Evolutionary conservation across 2,113 vertebrate species (phyloP).

Genomic region (Equus quagga): DNA sequence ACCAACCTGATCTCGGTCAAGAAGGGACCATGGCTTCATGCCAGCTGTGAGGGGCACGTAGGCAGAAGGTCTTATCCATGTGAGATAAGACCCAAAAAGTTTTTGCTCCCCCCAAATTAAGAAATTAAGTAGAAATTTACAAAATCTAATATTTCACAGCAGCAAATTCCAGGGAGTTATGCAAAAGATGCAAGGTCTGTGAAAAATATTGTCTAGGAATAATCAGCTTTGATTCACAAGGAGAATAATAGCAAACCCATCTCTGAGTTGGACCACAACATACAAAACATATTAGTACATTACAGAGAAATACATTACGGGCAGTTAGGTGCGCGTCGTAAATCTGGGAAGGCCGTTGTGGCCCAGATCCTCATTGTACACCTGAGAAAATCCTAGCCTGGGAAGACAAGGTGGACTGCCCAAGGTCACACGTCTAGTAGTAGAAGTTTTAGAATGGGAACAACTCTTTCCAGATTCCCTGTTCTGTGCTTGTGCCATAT

Average conservation of each 20-base stretch:
- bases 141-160: background rate
- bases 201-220: background rate
- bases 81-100: background rate
- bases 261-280: background rate
- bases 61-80: background rate
- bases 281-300: background rate
- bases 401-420: background rate
- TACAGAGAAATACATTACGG: background rate
- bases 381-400: background rate
- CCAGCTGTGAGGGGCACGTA: background rate
- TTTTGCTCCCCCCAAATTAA: background rate
- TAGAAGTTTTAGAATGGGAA: background rate
- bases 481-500: background rate
- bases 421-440: background rate
- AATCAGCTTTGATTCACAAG: background rate
- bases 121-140: background rate
- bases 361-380: background rate
- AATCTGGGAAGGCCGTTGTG: background rate
- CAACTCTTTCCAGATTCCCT: background rate
- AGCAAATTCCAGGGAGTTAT: background rate
- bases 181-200: background rate
- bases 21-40: background rate
- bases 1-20: conserved; percentile 41
- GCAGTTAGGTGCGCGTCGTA: background rate
- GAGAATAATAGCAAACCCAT: background rate